Conservation (phyloP, 2,113 vertebrate genomes). For the Rhinoderma darwinii region DNA sequence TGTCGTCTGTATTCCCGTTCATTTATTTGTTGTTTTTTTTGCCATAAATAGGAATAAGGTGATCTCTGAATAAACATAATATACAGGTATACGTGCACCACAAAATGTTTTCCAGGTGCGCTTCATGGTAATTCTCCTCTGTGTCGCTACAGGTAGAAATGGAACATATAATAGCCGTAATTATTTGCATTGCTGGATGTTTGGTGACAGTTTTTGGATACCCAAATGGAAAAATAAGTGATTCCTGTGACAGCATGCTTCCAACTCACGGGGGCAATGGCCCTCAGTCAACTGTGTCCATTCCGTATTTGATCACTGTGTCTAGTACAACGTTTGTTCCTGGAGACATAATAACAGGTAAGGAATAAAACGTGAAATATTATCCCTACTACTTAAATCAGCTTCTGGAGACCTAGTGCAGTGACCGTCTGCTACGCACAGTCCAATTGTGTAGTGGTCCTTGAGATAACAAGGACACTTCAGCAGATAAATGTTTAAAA, state of each 20-base stretch:
- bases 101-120: not conserved
- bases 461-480: no score
- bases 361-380: not conserved
- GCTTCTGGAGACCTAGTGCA: no score
- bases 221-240: slow-evolving; percentile 27
- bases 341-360: slow-evolving; percentile 62
- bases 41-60: no score
- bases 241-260: slow-evolving; percentile 52
- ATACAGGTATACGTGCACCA: not conserved
- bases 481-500: no score
- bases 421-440: no score
- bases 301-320: slow-evolving; percentile 57
- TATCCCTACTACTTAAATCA: not conserved
- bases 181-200: slow-evolving; percentile 36
- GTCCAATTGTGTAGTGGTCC: no score
- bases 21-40: no score
- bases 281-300: slow-evolving; percentile 13
- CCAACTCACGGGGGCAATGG: not conserved
- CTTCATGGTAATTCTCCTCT: not conserved
- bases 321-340: slow-evolving; percentile 53
- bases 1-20: no score
- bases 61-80: no score
- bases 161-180: not conserved
- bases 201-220: slow-evolving; percentile 37
- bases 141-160: slow-evolving; percentile 56